Evolutionary conservation across 1,140 invertebrate species (phyloP).

Genomic region (Centruroides sculpturatus): DNA sequence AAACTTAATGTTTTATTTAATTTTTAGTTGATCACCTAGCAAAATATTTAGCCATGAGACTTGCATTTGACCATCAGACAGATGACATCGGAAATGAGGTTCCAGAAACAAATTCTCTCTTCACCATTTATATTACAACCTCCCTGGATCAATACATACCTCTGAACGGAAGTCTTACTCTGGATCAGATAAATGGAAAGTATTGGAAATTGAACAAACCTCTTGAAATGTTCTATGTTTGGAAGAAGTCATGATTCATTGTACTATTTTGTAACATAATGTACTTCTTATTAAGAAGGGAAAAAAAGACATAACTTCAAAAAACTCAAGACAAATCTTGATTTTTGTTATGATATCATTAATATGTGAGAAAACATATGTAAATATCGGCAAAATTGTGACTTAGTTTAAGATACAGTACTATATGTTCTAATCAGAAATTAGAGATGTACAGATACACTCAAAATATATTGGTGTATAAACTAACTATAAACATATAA

Average conservation of each 20-base stretch:
- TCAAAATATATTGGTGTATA: too few species aligned
- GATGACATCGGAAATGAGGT: slow-evolving; percentile 52
- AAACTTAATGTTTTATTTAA: not conserved
- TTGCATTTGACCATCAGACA: slow-evolving; percentile 35
- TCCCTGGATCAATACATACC: slow-evolving; percentile 64
- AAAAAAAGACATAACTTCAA: too few species aligned
- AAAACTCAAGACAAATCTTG: too few species aligned
- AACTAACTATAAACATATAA: too few species aligned
- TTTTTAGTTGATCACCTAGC: slow-evolving; percentile 29
- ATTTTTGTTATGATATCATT: too few species aligned
- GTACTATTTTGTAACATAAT: too few species aligned
- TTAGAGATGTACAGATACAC: too few species aligned
- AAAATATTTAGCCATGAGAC: not conserved
- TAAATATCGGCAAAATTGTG: too few species aligned
- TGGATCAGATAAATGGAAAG: slow-evolving; percentile 80
- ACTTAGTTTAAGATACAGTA: too few species aligned
- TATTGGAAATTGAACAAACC: slow-evolving; percentile 93
- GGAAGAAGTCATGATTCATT: slow-evolving; percentile 43
- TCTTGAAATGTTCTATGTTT: slow-evolving; percentile 88
- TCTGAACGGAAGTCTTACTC: slow-evolving; percentile 68
- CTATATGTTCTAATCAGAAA: too few species aligned
- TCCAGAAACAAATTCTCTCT: slow-evolving; percentile 32
- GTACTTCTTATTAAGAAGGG: too few species aligned
- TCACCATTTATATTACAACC: slow-evolving; percentile 67
- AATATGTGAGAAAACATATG: too few species aligned